Percentiles rank a stretch among this genome's conserved stretches.
Evolutionary conservation across 2,797 vertebrate genomes (phyloP).

Genomic region (Peromyscus melanophrys): DNA sequence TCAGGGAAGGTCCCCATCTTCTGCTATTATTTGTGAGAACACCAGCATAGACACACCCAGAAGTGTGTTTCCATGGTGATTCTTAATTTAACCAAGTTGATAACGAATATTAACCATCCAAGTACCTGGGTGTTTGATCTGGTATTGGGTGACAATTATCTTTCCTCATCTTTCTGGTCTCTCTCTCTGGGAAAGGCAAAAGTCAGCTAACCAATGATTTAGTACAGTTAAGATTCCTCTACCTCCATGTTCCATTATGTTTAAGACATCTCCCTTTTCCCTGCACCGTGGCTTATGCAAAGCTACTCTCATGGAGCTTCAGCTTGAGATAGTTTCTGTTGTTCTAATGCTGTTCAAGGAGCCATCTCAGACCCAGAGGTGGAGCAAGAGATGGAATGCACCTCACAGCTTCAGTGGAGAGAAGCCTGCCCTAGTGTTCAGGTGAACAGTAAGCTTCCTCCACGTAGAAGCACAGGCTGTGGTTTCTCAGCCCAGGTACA

Average conservation of each 20-base stretch:
- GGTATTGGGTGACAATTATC: background rate
- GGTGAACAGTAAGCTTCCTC: too few species aligned
- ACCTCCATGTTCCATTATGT: fast-evolving
- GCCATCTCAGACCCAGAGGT: background rate
- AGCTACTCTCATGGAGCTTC: background rate
- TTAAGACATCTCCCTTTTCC: background rate
- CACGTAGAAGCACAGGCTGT: background rate
- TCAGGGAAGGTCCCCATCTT: background rate
- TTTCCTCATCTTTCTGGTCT: background rate
- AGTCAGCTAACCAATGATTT: too few species aligned
- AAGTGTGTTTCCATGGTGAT: background rate
- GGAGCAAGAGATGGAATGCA: background rate
- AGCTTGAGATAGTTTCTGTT: background rate
- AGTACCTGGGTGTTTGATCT: background rate
- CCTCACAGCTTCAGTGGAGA: background rate
- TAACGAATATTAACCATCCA: background rate
- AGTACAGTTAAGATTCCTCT: background rate
- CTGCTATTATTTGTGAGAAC: background rate
- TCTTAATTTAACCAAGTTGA: background rate
- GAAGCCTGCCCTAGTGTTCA: background rate
- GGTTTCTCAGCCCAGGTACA: background rate
- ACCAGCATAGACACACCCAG: background rate
- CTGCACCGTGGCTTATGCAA: too few species aligned
- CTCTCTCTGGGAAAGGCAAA: background rate
- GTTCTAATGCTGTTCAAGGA: background rate